Percentiles rank a stretch among this genome's conserved stretches.
Conservation (phyloP, 2,113 vertebrate genomes). For the Pituophis catenifer region DNA sequence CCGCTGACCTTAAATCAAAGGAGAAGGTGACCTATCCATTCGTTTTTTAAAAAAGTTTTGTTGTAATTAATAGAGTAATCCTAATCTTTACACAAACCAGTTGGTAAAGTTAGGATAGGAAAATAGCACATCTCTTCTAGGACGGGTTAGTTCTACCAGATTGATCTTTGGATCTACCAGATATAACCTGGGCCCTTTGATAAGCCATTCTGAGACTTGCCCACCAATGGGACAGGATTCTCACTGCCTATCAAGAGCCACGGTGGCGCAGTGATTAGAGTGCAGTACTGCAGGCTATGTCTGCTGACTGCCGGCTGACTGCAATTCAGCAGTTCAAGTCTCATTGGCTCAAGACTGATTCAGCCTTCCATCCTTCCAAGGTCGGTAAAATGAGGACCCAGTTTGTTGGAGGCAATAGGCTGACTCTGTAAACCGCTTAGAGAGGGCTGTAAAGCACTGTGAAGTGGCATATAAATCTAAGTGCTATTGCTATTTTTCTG, state of each 20-base stretch:
- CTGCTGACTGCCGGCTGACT: no score
- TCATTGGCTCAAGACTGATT: no score
- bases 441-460: no score
- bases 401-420: no score
- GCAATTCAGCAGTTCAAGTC: no score
- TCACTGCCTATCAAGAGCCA: neutral
- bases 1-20: constrained; percentile 45
- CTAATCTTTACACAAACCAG: neutral
- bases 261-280: no score
- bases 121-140: neutral
- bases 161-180: neutral
- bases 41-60: constrained; percentile 19
- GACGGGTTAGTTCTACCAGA: neutral
- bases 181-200: no score
- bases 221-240: neutral
- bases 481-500: neutral
- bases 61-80: constrained; percentile 28
- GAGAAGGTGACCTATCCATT: constrained; percentile 43
- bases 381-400: no score
- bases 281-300: no score
- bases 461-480: no score
- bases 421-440: no score
- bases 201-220: neutral
- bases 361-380: no score
- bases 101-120: neutral